These are phyloP conservation scores for Petrophora chlorosata DNA, from an alignment of 2,888 invertebrate genomes.

Conservation along the genomic window DNA sequence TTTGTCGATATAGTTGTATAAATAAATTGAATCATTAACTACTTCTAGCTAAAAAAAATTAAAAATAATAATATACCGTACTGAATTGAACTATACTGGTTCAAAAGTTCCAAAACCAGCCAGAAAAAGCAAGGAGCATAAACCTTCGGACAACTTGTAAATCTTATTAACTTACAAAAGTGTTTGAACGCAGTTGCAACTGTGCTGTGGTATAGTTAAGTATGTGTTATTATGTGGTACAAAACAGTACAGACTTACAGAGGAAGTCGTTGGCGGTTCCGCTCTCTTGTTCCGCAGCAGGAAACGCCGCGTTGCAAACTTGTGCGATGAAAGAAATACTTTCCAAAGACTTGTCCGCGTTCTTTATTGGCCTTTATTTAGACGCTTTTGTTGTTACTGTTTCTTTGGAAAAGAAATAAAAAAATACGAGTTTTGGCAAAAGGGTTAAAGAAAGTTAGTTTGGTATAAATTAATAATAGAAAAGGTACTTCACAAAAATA, in stretches of 20 bases:
- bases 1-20: no score
- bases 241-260: constrained; percentile 9
- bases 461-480: no score
- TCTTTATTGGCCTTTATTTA: constrained; percentile 67
- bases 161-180: background rate
- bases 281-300: constrained; percentile 47
- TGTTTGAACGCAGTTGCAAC: background rate
- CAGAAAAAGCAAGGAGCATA: background rate
- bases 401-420: constrained; percentile 31
- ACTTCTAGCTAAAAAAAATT: background rate
- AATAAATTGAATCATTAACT: background rate
- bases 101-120: background rate
- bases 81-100: no score
- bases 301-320: constrained; percentile 49
- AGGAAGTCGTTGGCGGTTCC: constrained; percentile 73
- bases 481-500: no score
- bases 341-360: constrained; percentile 26
- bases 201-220: constrained; percentile 1
- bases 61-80: background rate
- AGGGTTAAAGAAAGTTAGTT: no score
- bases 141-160: background rate
- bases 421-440: no score
- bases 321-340: constrained; percentile 73
- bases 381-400: constrained; percentile 53
- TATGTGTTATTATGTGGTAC: no score